Conservation (phyloP, 2,113 vertebrate species). For the Sander lucioperca region DNA sequence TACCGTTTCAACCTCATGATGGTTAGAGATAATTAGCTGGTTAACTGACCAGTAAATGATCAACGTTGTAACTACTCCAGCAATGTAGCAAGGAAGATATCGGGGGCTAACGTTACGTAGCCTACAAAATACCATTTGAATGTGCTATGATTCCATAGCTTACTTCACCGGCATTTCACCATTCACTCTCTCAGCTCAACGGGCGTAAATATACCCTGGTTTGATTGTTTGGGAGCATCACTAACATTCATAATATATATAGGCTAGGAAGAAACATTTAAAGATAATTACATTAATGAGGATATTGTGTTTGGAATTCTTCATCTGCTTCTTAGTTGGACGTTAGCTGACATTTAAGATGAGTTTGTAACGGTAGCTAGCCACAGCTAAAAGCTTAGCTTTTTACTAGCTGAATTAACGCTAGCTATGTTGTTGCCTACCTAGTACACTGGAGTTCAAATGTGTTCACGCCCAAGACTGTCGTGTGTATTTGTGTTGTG, state of each 20-base stretch:
- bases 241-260: neutral
- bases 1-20: neutral
- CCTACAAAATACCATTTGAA: neutral
- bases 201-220: constrained; percentile 31
- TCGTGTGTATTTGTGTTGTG: constrained; percentile 53
- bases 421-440: constrained; percentile 51
- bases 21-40: neutral
- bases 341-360: constrained; percentile 13
- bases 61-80: neutral
- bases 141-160: constrained; percentile 6
- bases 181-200: constrained; percentile 12
- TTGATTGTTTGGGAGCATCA: constrained; percentile 30
- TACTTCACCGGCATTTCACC: constrained; percentile 60
- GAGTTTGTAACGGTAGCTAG: constrained; percentile 42
- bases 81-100: neutral
- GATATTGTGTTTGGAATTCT: accelerated
- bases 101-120: neutral
- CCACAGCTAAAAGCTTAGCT: constrained; percentile 64
- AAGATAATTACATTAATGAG: neutral
- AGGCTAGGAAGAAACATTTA: neutral
- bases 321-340: neutral
- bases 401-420: constrained; percentile 37
- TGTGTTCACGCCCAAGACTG: constrained; percentile 70
- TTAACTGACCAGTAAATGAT: neutral
- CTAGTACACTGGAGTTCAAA: constrained; percentile 32